These are phyloP conservation scores for Blomia tropicalis DNA, from an alignment of 2,888 invertebrate species.

Conservation along the genomic window DNA sequence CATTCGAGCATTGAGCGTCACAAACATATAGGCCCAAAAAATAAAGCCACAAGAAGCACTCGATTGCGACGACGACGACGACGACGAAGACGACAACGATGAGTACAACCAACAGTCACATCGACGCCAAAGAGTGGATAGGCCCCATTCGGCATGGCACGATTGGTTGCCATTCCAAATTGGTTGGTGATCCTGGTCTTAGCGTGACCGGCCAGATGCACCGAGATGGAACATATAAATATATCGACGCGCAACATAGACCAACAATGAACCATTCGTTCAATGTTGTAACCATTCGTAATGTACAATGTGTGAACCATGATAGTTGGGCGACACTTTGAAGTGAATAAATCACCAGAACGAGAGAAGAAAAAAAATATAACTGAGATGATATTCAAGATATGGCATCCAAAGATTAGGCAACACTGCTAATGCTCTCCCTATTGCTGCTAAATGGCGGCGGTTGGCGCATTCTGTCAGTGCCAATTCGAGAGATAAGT, in stretches of 20 bases:
- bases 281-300: too few relatives aligned
- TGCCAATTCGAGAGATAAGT: too few relatives aligned
- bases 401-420: background rate
- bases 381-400: background rate
- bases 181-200: background rate
- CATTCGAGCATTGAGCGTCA: background rate
- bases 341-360: background rate
- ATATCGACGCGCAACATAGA: background rate
- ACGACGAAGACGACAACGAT: too few relatives aligned
- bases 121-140: background rate
- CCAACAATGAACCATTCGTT: background rate
- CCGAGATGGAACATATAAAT: background rate
- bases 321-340: background rate
- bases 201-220: background rate
- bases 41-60: background rate
- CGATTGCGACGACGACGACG: background rate
- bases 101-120: too few relatives aligned
- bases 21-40: constrained; percentile 1
- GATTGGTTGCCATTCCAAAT: background rate
- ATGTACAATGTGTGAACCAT: background rate
- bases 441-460: too few relatives aligned
- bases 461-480: too few relatives aligned
- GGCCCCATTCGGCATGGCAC: background rate
- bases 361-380: background rate
- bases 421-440: background rate